These are phyloP conservation scores for Diplodus puntazzo DNA, from an alignment of 2,797 vertebrate genomes.

Conservation along the genomic window DNA sequence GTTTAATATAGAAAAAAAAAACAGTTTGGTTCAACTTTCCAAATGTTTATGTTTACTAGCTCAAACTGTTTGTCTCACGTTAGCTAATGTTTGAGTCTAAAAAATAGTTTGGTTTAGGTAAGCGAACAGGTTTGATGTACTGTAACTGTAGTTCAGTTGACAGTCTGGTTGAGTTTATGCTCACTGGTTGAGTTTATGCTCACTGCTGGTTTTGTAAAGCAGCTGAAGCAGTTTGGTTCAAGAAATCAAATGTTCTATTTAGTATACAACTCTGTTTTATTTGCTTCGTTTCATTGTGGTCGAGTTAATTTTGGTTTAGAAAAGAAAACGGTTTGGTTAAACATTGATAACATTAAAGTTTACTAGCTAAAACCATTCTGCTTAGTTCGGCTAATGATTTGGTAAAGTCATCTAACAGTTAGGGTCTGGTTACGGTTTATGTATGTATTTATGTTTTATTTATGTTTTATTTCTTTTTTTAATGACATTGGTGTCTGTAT, in stretches of 20 bases:
- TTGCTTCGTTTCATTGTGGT: no score
- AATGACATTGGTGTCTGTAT: slow-evolving; percentile 10
- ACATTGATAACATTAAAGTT: neutral
- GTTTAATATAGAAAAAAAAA: no score
- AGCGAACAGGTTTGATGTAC: neutral
- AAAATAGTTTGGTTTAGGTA: neutral
- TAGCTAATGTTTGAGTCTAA: neutral
- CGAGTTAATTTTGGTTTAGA: no score
- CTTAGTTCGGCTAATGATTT: neutral
- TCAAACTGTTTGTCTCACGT: neutral
- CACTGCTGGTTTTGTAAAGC: neutral
- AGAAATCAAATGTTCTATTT: no score
- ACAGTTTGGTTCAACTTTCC: no score
- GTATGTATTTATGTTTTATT: neutral
- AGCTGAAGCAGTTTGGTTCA: no score
- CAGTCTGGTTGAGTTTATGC: neutral
- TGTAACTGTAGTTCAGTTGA: no score
- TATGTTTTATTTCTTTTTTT: neutral
- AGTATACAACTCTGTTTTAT: no score
- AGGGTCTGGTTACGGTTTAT: neutral
- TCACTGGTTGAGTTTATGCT: neutral
- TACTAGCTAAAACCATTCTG: neutral
- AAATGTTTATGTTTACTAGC: no score
- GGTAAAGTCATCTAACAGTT: neutral
- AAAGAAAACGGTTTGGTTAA: neutral